Base-by-base conservation (phyloP, 1,140 invertebrate genomes). In the Heliconius eleuchia region DNA sequence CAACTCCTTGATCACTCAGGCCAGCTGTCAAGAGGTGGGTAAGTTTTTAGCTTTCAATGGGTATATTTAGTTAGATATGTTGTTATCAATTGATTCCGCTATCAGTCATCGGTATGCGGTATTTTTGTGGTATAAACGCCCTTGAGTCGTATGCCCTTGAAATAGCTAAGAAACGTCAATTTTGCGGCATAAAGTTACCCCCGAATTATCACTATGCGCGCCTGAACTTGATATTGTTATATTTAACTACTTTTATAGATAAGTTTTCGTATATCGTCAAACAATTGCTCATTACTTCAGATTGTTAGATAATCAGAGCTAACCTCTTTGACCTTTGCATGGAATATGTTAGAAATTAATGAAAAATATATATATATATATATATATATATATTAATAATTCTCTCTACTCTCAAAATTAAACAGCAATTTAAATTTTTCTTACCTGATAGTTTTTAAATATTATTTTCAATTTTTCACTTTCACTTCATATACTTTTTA, bases 21-120 rank as follows among this genome's bases (percentile, higher is more conserved):
- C 94, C 91, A 93, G 92, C 92, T 96, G 95, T 95, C 95, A 96
- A 95, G 95, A 96, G 95, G 95, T 96, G 94, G 95, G 95, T 96
- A 95, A 96, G 95, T 95, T 94, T 95, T 89, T 82, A 73, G 83
- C 82, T 88, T 86, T 85, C 83, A 23, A 78, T 78, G 55, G 37
- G 72, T 50, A 75, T 71, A 75, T 71, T 37, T 71, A 66, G 18
- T 74, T 77, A 81, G 46, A 78, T 57, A 75, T 30, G 57, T 72
- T 76, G 66, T 80, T 72, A 71, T 80, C 77, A 81, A 19, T 81
- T 73, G 23, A 80, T 11, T 77, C 57, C 60, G 57, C 75, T 75
- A 82, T 84, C 73, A 52, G 73, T 81, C 76, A 79, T 82, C 80
- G 75, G 73, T 85, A 86, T 87, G 83, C 80, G 83, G 84, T 81